phyloP scores from a whole-genome alignment of 2,113 vertebrate genomes.

The Microcebus murinus region DNA sequence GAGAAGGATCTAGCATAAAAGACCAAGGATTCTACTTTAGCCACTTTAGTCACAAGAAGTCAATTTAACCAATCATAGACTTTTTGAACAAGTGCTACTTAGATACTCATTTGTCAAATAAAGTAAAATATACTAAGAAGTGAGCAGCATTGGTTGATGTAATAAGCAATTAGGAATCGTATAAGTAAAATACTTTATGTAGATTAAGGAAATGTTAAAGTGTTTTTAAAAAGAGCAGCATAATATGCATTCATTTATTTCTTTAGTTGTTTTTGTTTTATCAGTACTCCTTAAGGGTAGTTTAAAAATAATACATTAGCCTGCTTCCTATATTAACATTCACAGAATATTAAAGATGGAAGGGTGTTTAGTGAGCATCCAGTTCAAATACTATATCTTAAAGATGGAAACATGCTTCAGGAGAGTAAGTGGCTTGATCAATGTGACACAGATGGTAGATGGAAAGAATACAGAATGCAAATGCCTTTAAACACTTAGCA shows the following conservation, averaged over 20 bases:
- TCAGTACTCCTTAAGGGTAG: neutral
- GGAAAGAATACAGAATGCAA: neutral
- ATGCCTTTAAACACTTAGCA: neutral
- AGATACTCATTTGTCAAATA: neutral
- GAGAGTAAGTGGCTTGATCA: neutral
- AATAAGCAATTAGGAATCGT: neutral
- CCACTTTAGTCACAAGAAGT: neutral
- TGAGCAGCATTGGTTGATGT: neutral
- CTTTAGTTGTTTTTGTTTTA: constrained; percentile 12
- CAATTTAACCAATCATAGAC: neutral
- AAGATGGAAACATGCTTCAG: neutral
- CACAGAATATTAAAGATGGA: neutral
- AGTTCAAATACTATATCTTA: neutral
- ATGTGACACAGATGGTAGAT: neutral
- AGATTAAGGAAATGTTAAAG: neutral
- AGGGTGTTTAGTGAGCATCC: neutral
- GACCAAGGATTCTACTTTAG: neutral
- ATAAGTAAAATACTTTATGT: neutral
- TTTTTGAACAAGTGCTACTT: neutral
- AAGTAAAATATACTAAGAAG: neutral
- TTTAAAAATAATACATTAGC: neutral
- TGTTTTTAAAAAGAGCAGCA: neutral
- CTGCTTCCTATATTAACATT: neutral
- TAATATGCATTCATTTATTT: neutral
- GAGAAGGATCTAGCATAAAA: neutral